phyloP scores from a whole-genome alignment of 2,797 vertebrate species.

The Lutjanus campechanus region DNA sequence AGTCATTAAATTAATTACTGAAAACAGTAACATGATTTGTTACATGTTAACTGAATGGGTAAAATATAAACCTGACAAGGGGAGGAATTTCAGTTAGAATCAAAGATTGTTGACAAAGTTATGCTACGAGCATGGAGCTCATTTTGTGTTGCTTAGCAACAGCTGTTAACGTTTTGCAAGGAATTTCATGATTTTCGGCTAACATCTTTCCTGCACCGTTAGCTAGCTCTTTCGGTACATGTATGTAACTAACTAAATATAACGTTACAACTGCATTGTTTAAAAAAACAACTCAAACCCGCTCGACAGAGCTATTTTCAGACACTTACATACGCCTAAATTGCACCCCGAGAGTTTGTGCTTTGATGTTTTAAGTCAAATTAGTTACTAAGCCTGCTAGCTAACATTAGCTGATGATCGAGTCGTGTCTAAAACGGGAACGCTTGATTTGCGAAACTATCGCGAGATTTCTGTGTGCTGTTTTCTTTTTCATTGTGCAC shows the following conservation, averaged over 20 bases:
- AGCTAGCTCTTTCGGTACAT: too few relatives aligned
- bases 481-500: too few relatives aligned
- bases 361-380: background rate
- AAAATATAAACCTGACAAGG: background rate
- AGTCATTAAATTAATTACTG: background rate
- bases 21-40: background rate
- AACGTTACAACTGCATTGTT: background rate
- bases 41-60: background rate
- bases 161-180: too few relatives aligned
- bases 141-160: constrained; percentile 5
- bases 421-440: too few relatives aligned
- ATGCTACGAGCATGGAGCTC: background rate
- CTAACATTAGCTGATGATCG: background rate
- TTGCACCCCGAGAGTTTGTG: accelerated
- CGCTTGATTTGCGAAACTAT: too few relatives aligned
- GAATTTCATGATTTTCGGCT: background rate
- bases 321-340: accelerated
- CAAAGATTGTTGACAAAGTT: background rate
- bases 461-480: too few relatives aligned
- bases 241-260: too few relatives aligned
- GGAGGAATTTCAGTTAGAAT: background rate
- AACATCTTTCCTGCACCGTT: too few relatives aligned
- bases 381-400: background rate
- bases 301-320: too few relatives aligned
- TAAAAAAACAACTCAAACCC: too few relatives aligned